Evolutionary conservation across 2,888 invertebrate genomes (phyloP), one percentile per base, ranked within the genome.

Genomic region (Agonopterix subpropinquella): DNA sequence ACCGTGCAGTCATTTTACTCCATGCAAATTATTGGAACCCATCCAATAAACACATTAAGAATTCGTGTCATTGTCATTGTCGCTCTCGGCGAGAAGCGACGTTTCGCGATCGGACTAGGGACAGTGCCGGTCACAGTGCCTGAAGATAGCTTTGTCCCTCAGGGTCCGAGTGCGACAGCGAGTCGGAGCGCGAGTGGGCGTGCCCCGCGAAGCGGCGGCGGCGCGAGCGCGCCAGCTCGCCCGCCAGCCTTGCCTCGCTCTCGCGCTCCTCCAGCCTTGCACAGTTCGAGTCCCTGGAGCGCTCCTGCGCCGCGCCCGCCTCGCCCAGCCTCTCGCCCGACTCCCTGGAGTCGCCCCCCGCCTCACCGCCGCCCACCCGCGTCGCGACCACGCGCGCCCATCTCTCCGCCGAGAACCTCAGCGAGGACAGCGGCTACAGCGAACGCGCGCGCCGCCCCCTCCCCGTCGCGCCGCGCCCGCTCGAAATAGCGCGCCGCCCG

Each of bases 281-380:
- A 54, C 95, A 95, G 79, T 96, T 96, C 78, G 96, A 96, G 81
- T 94, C 94, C 4, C 85, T 96, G 53, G 96, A 96, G 73, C 91
- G 88, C 39, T 86, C 87, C 44, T 88, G 87, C 64, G 84, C 85
- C 36, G 84, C 84, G n/a, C 82, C 82, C 47, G 76, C 70, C 45
- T 85, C 84, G 18, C 81, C 81, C 51, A 77, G 84, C 67, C 75
- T 88, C 41, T 87, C 86, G 3, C 89, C 90, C 1, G 89, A 89
- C 71, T 87, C 87, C 39, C 70, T 86, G 45, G 87, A 86, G 61
- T 85, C 86, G 3, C 84, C 85, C 8, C 80, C 82, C 10, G 70
- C 77, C 4, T 77, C 83, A 7, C 85, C 86, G 41, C 82, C 82
- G 56, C 84, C 80, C 7, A 60, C 66, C 41, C 75, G 78, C 8